Percentiles rank a stretch among this genome's conserved stretches.
phyloP scores from a whole-genome alignment of 2,113 vertebrate genomes.

The Paramisgurnus dabryanus region DNA sequence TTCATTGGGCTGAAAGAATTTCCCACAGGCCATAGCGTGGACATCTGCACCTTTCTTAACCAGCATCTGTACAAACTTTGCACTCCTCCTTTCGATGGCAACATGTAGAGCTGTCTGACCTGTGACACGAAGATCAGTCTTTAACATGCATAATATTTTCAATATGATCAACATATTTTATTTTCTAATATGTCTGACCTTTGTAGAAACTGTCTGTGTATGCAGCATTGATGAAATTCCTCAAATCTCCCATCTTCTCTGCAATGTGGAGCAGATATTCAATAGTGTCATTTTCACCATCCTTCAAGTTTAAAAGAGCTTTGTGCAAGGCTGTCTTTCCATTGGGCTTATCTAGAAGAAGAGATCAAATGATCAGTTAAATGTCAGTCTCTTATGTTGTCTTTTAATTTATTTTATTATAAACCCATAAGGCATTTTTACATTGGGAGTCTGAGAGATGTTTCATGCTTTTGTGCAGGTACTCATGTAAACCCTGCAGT shows the following conservation, averaged over 20 bases:
- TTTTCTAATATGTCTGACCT: slow-evolving; percentile 71
- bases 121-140: slow-evolving; percentile 50
- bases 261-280: slow-evolving; percentile 84
- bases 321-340: slow-evolving; percentile 93
- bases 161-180: not conserved
- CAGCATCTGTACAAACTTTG: slow-evolving; percentile 82
- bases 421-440: slow-evolving; percentile 65
- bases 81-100: slow-evolving; percentile 91
- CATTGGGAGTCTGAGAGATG: slow-evolving; percentile 84
- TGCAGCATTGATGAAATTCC: slow-evolving; percentile 84
- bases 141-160: not conserved
- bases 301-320: slow-evolving; percentile 87
- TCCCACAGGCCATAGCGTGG: slow-evolving; percentile 86
- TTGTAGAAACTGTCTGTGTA: slow-evolving; percentile 87
- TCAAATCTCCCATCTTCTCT: slow-evolving; percentile 80
- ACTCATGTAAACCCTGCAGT: slow-evolving; percentile 80
- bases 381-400: not conserved
- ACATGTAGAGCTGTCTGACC: slow-evolving; percentile 95
- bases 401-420: not conserved
- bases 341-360: slow-evolving; percentile 79
- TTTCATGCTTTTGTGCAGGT: slow-evolving; percentile 80
- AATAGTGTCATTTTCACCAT: slow-evolving; percentile 83
- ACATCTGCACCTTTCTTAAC: slow-evolving; percentile 88
- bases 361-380: slow-evolving; percentile 1
- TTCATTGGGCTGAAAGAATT: slow-evolving; percentile 88